Evolutionary conservation across 2,113 vertebrate species (phyloP).

Genomic region (Turnix velox): DNA sequence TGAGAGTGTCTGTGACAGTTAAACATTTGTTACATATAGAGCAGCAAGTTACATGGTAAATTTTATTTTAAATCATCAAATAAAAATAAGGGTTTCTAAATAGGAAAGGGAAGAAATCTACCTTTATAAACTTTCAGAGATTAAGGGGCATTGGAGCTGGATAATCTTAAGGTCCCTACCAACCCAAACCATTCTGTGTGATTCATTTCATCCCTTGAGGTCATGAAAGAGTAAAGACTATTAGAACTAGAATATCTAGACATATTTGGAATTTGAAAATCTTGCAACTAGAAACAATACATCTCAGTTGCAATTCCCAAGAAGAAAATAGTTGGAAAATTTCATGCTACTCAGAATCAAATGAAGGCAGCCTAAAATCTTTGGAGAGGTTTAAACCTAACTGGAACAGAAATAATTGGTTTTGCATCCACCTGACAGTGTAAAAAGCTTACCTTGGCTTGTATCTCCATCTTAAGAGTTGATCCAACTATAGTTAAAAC

Average conservation of each 20-base stretch:
- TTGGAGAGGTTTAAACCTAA: neutral
- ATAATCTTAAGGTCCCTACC: too few relatives aligned
- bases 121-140: neutral
- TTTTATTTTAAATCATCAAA: neutral
- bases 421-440: neutral
- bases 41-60: neutral
- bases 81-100: neutral
- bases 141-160: too few relatives aligned
- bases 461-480: conserved; percentile 91
- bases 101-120: neutral
- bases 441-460: conserved; percentile 82
- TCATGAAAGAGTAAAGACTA: neutral
- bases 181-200: too few relatives aligned
- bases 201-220: neutral
- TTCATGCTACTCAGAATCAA: neutral
- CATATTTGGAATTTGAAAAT: neutral
- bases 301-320: neutral
- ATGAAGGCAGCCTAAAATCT: neutral
- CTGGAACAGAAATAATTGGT: neutral
- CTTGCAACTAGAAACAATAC: neutral
- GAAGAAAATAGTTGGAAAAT: neutral
- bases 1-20: neutral
- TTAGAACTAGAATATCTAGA: neutral
- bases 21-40: neutral
- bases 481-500: conserved; percentile 85